phyloP scores from a whole-genome alignment of 2,113 vertebrate genomes.

The Poeciliopsis occidentalis region DNA sequence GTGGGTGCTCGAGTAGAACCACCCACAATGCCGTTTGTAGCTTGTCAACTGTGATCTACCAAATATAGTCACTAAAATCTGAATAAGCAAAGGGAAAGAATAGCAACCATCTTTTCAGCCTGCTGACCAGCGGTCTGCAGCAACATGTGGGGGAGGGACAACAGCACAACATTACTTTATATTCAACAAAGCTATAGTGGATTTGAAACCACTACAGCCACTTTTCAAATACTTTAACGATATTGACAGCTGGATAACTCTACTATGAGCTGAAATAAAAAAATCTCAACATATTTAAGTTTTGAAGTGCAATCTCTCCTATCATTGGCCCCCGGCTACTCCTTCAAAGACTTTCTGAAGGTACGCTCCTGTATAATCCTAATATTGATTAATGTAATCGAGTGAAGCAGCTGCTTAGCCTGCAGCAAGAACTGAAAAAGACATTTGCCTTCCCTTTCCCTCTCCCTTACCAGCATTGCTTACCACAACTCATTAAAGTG shows the following conservation, averaged over 20 bases:
- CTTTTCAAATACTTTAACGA: not conserved
- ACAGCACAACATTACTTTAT: not conserved
- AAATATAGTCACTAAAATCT: not conserved
- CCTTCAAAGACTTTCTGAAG: not conserved
- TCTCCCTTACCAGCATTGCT: not conserved
- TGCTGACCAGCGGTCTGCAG: not conserved
- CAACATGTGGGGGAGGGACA: not conserved
- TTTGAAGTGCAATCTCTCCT: not conserved
- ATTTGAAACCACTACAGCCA: not conserved
- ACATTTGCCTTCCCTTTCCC: not conserved
- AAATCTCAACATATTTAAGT: not conserved
- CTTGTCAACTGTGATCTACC: not conserved
- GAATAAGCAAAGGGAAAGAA: not conserved
- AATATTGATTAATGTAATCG: constrained; percentile 22
- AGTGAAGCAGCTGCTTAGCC: constrained; percentile 44
- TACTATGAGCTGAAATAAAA: not conserved
- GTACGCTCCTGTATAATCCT: not conserved
- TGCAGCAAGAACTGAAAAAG: constrained; percentile 33
- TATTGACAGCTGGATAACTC: not conserved
- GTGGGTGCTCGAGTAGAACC: not conserved
- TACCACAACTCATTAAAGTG: constrained; percentile 2
- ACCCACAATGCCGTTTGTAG: not conserved
- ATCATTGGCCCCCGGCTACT: no score
- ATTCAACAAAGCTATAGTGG: not conserved
- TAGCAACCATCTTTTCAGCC: not conserved